Evolutionary conservation across 2,888 invertebrate species (phyloP), one percentile per base, ranked within the genome.

Genomic region (Acanthoscelides obtectus): DNA sequence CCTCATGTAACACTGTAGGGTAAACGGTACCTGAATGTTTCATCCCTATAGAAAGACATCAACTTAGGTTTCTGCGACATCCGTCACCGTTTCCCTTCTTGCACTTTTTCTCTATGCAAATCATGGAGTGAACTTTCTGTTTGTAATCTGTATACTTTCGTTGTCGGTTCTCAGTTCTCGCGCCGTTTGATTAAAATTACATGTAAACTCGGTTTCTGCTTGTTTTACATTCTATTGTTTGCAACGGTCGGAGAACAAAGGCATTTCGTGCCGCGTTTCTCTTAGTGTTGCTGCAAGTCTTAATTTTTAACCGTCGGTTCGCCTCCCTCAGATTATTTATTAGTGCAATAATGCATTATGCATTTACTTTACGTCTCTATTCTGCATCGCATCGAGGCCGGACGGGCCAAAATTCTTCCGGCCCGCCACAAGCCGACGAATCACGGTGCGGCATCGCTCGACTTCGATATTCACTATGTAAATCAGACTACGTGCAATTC

Each of bases 151-250:
- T n/a, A n/a, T n/a, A n/a, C 78, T 17, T 66, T n/a, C 12, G 1
- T 66, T 21, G 67, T n/a, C 19, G 22, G 22, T 21, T 67, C 20
- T 67, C 67, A 20, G 22, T 21, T 66, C 22, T 68, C 22, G 19
- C 79, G 81, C 81, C 80, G 83, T 84, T 85, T 85, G 84, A 85
- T 85, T 85, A 85, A 85, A 85, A 85, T 84, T 85, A 84, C 85
- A 85, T 85, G 85, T 85, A 85, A 85, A 84, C 83, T 81, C 79
- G 81, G 82, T 77, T 81, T 80, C 81, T 78, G 83, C 84, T 85
- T 85, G 85, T 85, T 85, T 85, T 84, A 85, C 85, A 85, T 85
- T 84, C 85, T 83, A 85, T 85, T 85, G 85, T 85, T 83, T 82
- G 81, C 83, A 81, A 79, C 77, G 77, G 45, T n/a, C 45, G 45